Evolutionary conservation across 2,113 vertebrate genomes (phyloP).

Genomic region (Malurus alboscapulatus): DNA sequence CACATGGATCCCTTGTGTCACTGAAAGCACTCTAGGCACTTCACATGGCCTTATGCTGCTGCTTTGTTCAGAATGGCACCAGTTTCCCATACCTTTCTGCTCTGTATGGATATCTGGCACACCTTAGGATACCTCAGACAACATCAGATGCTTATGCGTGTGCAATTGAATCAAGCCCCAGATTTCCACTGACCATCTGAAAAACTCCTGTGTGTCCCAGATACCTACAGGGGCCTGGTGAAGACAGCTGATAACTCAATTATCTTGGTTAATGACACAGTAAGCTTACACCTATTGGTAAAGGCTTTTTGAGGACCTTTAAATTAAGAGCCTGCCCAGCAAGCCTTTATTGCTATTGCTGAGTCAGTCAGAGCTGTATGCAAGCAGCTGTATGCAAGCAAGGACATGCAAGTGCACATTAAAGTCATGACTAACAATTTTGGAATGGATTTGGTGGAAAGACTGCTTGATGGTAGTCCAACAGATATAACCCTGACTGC

Average conservation of each 20-base stretch:
- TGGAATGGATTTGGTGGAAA: background rate
- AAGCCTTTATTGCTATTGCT: background rate
- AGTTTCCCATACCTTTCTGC: background rate
- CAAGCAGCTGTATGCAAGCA: background rate
- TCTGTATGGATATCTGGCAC: background rate
- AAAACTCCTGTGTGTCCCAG: background rate
- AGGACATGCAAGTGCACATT: background rate
- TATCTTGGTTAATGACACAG: background rate
- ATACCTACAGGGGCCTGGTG: background rate
- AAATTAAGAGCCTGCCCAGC: background rate
- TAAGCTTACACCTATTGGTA: background rate
- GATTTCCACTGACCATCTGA: background rate
- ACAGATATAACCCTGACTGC: background rate
- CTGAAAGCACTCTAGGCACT: background rate
- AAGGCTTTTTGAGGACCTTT: background rate
- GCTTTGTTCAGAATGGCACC: background rate
- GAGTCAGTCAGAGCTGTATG: background rate
- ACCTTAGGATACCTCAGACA: background rate
- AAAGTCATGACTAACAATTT: background rate
- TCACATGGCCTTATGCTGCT: background rate
- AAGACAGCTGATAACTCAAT: background rate
- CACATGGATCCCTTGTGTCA: background rate
- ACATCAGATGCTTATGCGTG: background rate
- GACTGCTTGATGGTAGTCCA: background rate
- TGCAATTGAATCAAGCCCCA: background rate